These are phyloP conservation scores for Salticus scenicus DNA, from an alignment of 2,888 invertebrate genomes.

Conservation along the genomic window DNA sequence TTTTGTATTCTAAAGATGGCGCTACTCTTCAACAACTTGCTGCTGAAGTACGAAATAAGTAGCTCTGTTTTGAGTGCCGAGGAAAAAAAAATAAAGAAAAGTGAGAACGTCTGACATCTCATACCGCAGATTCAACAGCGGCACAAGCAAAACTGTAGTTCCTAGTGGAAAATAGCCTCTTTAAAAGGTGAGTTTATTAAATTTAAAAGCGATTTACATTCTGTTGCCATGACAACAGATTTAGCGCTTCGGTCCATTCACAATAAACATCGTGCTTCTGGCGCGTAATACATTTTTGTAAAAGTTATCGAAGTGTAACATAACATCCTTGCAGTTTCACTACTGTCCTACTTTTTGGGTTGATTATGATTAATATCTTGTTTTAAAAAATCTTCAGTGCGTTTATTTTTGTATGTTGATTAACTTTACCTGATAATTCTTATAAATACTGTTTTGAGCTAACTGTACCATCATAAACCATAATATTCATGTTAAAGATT, in stretches of 20 bases:
- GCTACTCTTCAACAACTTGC: neutral
- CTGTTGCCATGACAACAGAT: conserved; percentile 53
- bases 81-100: neutral
- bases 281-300: neutral
- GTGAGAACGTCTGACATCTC: neutral
- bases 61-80: neutral
- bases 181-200: conserved; percentile 33
- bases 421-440: too few relatives aligned
- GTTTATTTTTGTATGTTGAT: too few relatives aligned
- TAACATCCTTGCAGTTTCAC: too few relatives aligned
- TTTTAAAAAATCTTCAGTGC: too few relatives aligned
- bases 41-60: neutral
- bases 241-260: neutral
- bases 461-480: too few relatives aligned
- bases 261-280: neutral
- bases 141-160: neutral
- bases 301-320: neutral
- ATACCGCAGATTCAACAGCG: neutral
- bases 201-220: neutral
- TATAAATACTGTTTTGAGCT: too few relatives aligned
- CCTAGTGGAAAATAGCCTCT: neutral
- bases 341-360: too few relatives aligned
- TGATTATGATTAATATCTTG: too few relatives aligned
- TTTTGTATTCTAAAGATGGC: conserved; percentile 32
- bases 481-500: too few relatives aligned